Evolutionary conservation across 2,888 invertebrate species (phyloP).

Genomic region (Caenorhabditis becei): DNA sequence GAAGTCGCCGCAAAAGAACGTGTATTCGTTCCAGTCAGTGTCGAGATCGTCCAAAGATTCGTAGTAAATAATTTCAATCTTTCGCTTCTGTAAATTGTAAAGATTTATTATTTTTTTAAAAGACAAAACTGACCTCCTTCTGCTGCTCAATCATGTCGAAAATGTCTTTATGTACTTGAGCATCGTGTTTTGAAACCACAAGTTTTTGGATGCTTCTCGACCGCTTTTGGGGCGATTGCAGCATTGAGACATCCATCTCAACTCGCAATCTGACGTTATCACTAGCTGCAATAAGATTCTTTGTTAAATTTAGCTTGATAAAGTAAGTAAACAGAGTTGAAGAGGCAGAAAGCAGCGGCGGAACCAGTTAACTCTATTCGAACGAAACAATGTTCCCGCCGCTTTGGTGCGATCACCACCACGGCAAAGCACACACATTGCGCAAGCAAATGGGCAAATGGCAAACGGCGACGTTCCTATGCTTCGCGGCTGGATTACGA

Average conservation of each 20-base stretch:
- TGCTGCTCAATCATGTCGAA: slow-evolving; percentile 51
- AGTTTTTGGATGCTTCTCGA: slow-evolving; percentile 53
- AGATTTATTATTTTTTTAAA: neutral
- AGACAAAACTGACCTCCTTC: slow-evolving; percentile 31
- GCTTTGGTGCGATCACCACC: slow-evolving; percentile 47
- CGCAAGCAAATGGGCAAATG: neutral
- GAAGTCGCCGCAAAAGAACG: slow-evolving; percentile 62
- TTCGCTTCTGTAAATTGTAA: slow-evolving; percentile 34
- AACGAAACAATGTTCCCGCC: slow-evolving; percentile 43
- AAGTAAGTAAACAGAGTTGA: slow-evolving; percentile 2
- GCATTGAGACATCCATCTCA: slow-evolving; percentile 58
- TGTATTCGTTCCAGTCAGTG: slow-evolving; percentile 50
- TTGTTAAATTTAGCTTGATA: neutral
- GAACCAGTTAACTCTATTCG: slow-evolving; percentile 30
- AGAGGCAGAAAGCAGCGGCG: neutral
- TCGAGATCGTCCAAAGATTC: slow-evolving; percentile 41
- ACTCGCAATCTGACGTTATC: slow-evolving; percentile 32
- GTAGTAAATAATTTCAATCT: slow-evolving; percentile 43
- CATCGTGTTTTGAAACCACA: slow-evolving; percentile 50
- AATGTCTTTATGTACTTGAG: slow-evolving; percentile 36
- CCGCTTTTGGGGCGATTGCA: slow-evolving; percentile 54
- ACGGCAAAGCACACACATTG: slow-evolving; percentile 41
- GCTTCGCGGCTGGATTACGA: no score
- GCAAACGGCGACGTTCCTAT: no score
- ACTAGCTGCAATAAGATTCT: slow-evolving; percentile 15